These are phyloP conservation scores for Drosophila rhopaloa DNA, from an alignment of 1,140 invertebrate species.

Conservation along the genomic window DNA sequence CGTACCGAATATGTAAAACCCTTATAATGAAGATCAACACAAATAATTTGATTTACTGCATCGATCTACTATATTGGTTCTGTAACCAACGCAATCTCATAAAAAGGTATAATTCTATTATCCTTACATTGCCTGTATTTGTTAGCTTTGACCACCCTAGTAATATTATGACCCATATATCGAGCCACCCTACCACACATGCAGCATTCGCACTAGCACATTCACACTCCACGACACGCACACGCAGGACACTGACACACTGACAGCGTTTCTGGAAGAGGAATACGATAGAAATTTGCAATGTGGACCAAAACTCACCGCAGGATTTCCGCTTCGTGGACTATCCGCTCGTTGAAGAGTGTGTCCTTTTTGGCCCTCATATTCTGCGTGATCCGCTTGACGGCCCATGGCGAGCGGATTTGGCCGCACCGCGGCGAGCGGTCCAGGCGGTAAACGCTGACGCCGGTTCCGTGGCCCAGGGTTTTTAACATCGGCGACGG, in stretches of 20 bases:
- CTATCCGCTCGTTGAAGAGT: conserved; percentile 86
- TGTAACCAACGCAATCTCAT: no score
- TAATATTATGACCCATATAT: conserved; percentile 5
- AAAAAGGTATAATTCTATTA: no score
- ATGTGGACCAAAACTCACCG: conserved; percentile 55
- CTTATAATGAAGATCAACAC: no score
- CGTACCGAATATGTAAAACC: no score
- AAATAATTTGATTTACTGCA: no score
- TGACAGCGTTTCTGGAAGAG: conserved; percentile 2
- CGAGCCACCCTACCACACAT: conserved; percentile 14
- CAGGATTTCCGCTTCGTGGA: conserved; percentile 88
- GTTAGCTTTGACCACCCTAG: neutral
- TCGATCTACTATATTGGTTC: no score
- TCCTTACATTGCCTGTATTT: neutral
- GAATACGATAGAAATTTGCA: neutral
- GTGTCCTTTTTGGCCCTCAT: conserved; percentile 55
- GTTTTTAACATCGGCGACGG: conserved; percentile 78
- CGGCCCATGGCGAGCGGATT: conserved; percentile 91
- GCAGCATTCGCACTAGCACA: no score
- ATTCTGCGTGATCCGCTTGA: conserved; percentile 88
- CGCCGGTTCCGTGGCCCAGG: conserved; percentile 86
- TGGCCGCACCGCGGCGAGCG: conserved; percentile 88
- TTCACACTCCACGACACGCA: conserved; percentile 12
- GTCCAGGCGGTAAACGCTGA: conserved; percentile 91
- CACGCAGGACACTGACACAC: conserved; percentile 36